These are phyloP conservation scores for Hipposideros armiger DNA, from an alignment of 2,113 vertebrate genomes.

Conservation along the genomic window DNA sequence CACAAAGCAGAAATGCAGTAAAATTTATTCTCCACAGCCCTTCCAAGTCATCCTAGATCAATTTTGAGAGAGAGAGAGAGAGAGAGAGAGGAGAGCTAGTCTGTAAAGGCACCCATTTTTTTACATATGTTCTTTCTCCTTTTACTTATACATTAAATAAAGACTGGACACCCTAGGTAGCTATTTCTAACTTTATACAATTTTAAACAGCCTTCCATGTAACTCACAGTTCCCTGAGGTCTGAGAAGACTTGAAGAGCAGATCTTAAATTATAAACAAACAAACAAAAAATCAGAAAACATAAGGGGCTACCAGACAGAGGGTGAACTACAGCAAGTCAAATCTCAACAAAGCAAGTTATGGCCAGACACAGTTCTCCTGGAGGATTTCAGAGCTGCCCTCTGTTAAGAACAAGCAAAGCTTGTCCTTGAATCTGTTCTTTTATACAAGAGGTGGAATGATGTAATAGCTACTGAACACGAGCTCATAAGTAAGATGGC, in stretches of 20 bases:
- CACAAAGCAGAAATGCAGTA: neutral
- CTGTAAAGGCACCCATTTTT: neutral
- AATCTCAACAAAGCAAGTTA: neutral
- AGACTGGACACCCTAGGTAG: neutral
- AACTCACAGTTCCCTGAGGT: neutral
- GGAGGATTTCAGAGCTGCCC: neutral
- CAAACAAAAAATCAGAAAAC: neutral
- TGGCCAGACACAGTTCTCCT: neutral
- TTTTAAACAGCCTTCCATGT: neutral
- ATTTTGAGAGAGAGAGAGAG: neutral
- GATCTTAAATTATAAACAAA: slow-evolving; percentile 30
- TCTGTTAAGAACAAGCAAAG: neutral
- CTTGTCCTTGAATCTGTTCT: neutral
- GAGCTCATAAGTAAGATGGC: neutral
- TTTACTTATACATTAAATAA: neutral
- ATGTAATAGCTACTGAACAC: neutral
- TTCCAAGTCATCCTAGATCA: neutral
- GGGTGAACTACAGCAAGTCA: neutral
- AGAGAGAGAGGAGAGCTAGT: neutral
- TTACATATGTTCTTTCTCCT: neutral
- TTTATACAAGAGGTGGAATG: neutral
- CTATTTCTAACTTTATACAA: neutral
- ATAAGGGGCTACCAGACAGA: neutral
- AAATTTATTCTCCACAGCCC: neutral
- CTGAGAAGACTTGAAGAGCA: neutral